Evolutionary conservation across 2,797 vertebrate genomes (phyloP).

Genomic region (Myiothlypis chrysogaster): DNA sequence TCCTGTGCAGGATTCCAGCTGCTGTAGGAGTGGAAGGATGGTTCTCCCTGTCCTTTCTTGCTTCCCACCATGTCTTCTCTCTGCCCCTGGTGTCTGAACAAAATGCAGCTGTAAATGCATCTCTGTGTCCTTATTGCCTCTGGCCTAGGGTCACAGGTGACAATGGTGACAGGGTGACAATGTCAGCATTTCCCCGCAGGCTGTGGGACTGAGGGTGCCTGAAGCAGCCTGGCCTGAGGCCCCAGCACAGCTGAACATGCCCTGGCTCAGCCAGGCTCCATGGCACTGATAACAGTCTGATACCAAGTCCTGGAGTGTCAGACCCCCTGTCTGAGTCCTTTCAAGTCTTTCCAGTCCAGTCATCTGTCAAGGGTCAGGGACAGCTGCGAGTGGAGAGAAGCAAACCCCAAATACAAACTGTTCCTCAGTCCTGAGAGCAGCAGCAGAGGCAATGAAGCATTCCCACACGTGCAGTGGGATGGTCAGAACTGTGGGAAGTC

Average conservation of each 20-base stretch:
- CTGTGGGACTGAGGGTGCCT: neutral
- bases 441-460: neutral
- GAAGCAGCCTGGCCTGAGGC: neutral
- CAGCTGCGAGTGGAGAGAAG: neutral
- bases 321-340: neutral
- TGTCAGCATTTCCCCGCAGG: neutral
- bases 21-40: neutral
- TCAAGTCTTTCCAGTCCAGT: neutral
- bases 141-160: neutral
- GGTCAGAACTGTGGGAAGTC: neutral
- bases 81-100: neutral
- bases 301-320: neutral
- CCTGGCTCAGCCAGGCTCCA: neutral
- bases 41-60: neutral
- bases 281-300: neutral
- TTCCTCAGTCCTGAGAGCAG: neutral
- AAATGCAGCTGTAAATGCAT: neutral
- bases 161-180: neutral
- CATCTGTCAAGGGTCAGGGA: neutral
- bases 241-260: neutral
- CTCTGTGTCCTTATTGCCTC: neutral
- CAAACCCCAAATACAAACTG: neutral
- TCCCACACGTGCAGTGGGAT: neutral
- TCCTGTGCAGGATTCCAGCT: accelerated
- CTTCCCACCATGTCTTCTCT: neutral